These are phyloP conservation scores for Phenganax stokvisi DNA, from an alignment of 92 coral and sea anemone genomes.

Conservation along the genomic window DNA sequence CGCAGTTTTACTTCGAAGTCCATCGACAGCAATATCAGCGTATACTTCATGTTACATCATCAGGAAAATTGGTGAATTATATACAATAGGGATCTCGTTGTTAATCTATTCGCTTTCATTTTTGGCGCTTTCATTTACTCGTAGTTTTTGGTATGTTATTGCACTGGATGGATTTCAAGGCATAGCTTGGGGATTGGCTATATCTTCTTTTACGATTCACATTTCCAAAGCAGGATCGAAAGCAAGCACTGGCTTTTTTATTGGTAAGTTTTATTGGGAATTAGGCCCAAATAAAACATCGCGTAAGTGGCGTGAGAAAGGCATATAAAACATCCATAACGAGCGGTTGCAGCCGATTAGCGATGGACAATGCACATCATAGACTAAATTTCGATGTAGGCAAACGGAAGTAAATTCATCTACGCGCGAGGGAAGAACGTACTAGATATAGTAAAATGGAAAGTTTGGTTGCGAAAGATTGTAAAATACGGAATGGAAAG, in stretches of 20 bases:
- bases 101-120: neutral
- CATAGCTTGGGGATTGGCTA: neutral
- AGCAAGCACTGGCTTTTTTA: conserved; percentile 15
- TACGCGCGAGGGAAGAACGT: too few relatives aligned
- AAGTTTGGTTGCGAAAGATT: too few relatives aligned
- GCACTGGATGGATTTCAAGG: conserved; percentile 14
- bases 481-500: too few relatives aligned
- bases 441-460: too few relatives aligned
- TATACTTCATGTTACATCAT: neutral
- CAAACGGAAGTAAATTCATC: too few relatives aligned
- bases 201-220: conserved; percentile 6
- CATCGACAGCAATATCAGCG: neutral
- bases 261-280: neutral
- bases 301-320: too few relatives aligned
- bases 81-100: conserved; percentile 6
- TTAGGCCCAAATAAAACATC: too few relatives aligned
- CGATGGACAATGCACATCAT: too few relatives aligned
- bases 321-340: too few relatives aligned
- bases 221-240: conserved; percentile 18
- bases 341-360: too few relatives aligned
- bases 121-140: neutral
- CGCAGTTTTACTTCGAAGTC: conserved; percentile 1
- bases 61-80: conserved; percentile 2
- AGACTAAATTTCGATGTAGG: too few relatives aligned
- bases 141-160: conserved; percentile 10